Evolutionary conservation across 2,797 vertebrate species (phyloP).

Genomic region (Hypotaenidia okinawae): DNA sequence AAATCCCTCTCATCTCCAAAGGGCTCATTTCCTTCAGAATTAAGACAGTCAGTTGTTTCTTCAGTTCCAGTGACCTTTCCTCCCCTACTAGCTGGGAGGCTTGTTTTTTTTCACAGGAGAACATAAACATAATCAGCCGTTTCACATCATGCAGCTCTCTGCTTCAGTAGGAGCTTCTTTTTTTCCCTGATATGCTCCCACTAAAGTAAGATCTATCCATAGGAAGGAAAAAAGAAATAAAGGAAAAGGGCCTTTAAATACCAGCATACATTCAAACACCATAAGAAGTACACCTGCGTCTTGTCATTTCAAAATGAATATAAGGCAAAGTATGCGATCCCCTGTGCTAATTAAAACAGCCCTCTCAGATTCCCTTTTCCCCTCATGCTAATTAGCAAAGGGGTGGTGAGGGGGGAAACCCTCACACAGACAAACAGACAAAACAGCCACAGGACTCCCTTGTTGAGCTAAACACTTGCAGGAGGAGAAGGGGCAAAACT

Average conservation of each 20-base stretch:
- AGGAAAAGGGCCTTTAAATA: not conserved
- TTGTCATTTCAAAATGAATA: slow-evolving; percentile 65
- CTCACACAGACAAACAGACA: slow-evolving; percentile 38
- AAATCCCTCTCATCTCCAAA: slow-evolving; percentile 56
- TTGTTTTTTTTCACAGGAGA: slow-evolving; percentile 46
- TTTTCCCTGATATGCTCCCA: not conserved
- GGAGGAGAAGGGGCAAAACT: slow-evolving; percentile 25
- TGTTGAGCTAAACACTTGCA: slow-evolving; percentile 30
- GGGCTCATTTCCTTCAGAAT: slow-evolving; percentile 60
- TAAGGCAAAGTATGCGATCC: slow-evolving; percentile 32
- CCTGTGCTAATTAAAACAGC: slow-evolving; percentile 43
- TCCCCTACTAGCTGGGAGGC: slow-evolving; percentile 22
- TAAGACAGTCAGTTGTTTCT: slow-evolving; percentile 59
- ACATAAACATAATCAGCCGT: slow-evolving; percentile 62
- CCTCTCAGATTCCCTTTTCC: slow-evolving; percentile 36
- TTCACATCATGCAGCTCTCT: slow-evolving; percentile 36
- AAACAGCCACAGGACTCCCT: slow-evolving; percentile 60
- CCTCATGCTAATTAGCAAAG: slow-evolving; percentile 46
- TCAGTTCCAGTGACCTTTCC: slow-evolving; percentile 47
- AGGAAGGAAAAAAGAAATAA: not conserved
- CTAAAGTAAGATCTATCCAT: not conserved
- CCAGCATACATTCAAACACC: not conserved
- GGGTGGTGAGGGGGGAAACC: not conserved
- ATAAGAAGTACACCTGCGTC: slow-evolving; percentile 48
- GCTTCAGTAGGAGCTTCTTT: slow-evolving; percentile 3